These are phyloP conservation scores for Chrysochloris asiatica DNA, from an alignment of 2,113 vertebrate species.

Conservation along the genomic window DNA sequence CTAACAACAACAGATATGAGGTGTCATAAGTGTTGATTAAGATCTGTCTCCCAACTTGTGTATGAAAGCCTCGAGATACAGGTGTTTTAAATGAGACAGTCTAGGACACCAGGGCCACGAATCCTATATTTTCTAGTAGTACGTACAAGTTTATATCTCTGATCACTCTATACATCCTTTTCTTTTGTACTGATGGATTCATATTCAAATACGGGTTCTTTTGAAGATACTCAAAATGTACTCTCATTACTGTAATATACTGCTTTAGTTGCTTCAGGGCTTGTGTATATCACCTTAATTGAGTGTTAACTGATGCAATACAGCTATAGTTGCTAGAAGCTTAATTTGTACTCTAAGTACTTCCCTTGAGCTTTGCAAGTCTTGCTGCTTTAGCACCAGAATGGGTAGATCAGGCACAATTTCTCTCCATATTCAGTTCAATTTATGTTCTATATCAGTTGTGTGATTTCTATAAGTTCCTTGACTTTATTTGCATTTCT, in stretches of 20 bases:
- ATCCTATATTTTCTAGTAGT: not conserved
- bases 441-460: accelerated
- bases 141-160: accelerated
- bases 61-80: not conserved
- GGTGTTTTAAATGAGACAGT: accelerated
- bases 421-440: accelerated
- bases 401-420: accelerated
- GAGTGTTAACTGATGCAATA: constrained; percentile 40
- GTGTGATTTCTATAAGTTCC: not conserved
- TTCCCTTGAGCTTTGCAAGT: constrained; percentile 15
- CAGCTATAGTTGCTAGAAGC: not conserved
- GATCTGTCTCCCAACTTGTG: not conserved
- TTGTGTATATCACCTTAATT: not conserved
- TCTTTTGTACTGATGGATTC: not conserved
- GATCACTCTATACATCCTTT: accelerated
- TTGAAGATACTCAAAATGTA: not conserved
- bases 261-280: not conserved
- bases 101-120: too few relatives aligned
- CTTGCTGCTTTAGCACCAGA: not conserved
- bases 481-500: not conserved
- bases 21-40: accelerated
- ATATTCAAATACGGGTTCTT: not conserved
- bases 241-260: not conserved
- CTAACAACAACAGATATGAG: too few relatives aligned
- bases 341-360: not conserved